Conservation (phyloP, 2,113 vertebrate genomes). For the Phocoena sinus region DNA sequence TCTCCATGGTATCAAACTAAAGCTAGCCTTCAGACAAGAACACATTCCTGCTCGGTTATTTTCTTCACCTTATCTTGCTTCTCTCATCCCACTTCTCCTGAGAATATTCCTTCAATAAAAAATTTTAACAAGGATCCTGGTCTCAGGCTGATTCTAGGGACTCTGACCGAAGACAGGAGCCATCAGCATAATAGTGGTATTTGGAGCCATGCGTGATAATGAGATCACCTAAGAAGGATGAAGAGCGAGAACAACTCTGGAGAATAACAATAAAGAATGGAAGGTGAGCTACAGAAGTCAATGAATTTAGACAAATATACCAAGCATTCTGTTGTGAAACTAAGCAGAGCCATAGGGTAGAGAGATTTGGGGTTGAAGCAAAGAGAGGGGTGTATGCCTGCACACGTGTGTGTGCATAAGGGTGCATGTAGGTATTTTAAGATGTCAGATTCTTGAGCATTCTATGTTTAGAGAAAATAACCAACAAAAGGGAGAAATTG, state of each 20-base stretch:
- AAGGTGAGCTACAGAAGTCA: background rate
- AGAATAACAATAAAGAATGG: background rate
- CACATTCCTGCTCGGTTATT: background rate
- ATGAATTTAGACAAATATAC: background rate
- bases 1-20: background rate
- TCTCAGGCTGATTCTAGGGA: background rate
- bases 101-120: background rate
- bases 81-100: background rate
- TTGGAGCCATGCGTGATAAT: background rate
- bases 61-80: background rate
- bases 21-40: background rate
- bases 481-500: background rate
- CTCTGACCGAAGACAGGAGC: background rate
- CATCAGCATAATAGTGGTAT: background rate
- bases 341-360: background rate
- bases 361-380: background rate
- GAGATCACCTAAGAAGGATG: background rate
- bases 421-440: background rate
- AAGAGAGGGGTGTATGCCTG: background rate
- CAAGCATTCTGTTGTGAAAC: background rate
- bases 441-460: background rate
- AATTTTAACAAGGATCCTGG: background rate
- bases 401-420: background rate
- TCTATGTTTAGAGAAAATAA: background rate
- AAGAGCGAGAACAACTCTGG: no score